Conservation (phyloP, 2,797 vertebrate species). For the Alca torda region DNA sequence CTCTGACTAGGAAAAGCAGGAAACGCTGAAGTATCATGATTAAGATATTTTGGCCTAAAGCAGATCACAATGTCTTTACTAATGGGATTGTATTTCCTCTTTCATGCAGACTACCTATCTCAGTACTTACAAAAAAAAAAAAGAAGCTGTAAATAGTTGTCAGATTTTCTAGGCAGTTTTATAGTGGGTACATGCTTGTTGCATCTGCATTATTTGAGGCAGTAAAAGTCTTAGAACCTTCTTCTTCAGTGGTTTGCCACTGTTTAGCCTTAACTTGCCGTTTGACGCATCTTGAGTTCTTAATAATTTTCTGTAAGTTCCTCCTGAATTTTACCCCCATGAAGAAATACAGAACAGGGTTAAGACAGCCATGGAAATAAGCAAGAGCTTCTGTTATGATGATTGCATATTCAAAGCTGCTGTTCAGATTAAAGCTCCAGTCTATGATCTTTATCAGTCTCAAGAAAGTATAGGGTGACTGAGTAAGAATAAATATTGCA, state of each 20-base stretch:
- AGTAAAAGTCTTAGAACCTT: conserved; percentile 50
- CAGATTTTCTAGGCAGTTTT: not conserved
- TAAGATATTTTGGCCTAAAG: not conserved
- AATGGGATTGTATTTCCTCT: not conserved
- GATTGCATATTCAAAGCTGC: conserved; percentile 4
- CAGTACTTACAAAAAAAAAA: not conserved
- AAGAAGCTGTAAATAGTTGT: not conserved
- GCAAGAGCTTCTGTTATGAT: conserved; percentile 62
- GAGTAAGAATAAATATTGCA: conserved; percentile 63
- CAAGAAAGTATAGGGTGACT: conserved; percentile 63
- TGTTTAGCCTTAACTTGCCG: not conserved
- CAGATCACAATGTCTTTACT: not conserved
- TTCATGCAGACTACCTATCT: not conserved
- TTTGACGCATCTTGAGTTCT: conserved; percentile 32
- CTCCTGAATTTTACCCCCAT: conserved; percentile 70
- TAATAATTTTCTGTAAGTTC: conserved; percentile 67
- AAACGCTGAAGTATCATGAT: not conserved
- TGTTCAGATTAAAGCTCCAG: not conserved
- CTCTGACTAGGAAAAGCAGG: not conserved
- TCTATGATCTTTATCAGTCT: conserved; percentile 16
- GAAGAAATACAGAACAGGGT: conserved; percentile 75
- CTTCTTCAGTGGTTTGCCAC: conserved; percentile 26
- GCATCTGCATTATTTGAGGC: conserved; percentile 42
- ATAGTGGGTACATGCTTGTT: conserved; percentile 53
- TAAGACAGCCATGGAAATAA: conserved; percentile 73